phyloP scores from a whole-genome alignment of 1,140 invertebrate species.

The Tetraneura akinire region DNA sequence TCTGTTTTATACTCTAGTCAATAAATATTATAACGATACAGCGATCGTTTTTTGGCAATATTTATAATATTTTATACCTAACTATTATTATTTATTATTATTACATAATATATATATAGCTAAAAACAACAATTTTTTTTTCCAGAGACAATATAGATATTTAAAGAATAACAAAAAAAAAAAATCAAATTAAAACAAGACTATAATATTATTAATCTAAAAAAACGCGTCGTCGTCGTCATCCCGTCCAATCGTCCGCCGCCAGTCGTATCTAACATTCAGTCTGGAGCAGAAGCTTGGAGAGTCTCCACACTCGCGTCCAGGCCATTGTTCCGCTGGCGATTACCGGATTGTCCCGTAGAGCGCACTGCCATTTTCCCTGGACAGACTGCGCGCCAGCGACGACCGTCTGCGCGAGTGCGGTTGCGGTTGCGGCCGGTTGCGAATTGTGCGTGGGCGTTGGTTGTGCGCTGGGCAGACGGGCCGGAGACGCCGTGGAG shows the following conservation, averaged over 20 bases:
- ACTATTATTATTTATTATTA: no score
- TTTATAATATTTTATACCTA: no score
- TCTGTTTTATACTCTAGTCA: no score
- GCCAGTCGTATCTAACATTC: conserved; percentile 54
- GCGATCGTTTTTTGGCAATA: no score
- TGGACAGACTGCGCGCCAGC: conserved; percentile 33
- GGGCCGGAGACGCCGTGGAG: conserved; percentile 20
- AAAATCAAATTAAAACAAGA: background rate
- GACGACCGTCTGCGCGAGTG: background rate
- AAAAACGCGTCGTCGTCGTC: background rate
- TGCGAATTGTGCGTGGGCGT: conserved; percentile 32
- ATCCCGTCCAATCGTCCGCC: background rate
- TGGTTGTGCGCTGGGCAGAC: conserved; percentile 45
- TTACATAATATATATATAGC: no score
- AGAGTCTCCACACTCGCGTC: conserved; percentile 55
- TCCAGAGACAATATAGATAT: background rate
- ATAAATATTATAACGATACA: no score
- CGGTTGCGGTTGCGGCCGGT: background rate
- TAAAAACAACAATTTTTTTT: no score
- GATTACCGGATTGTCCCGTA: conserved; percentile 53
- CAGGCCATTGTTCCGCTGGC: conserved; percentile 53
- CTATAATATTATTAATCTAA: conserved; percentile 5
- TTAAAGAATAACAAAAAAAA: background rate
- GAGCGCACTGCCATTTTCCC: conserved; percentile 55
- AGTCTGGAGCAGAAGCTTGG: conserved; percentile 54